Conservation (phyloP, 2,797 vertebrate species). For the Tachyglossus aculeatus region DNA sequence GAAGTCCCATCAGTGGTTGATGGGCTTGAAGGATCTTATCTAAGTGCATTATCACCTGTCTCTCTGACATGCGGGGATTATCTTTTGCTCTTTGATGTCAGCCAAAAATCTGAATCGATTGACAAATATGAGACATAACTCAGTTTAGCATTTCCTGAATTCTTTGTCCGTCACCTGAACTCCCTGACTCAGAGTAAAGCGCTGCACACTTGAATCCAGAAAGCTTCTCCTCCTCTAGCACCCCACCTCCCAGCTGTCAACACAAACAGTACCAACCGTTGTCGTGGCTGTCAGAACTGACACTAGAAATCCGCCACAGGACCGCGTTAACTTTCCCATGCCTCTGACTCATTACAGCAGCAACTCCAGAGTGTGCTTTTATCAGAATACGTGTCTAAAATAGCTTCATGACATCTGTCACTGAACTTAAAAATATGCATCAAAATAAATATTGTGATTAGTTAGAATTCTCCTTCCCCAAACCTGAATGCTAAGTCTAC, state of each 20-base stretch:
- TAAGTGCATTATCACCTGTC: constrained; percentile 22
- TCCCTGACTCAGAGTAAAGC: neutral
- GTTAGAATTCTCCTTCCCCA: constrained; percentile 21
- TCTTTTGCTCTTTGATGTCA: constrained; percentile 37
- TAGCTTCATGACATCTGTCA: constrained; percentile 49
- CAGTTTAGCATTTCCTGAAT: constrained; percentile 32
- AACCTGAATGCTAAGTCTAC: constrained; percentile 48
- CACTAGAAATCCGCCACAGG: constrained; percentile 49
- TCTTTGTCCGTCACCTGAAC: constrained; percentile 28
- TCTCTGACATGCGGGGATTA: constrained; percentile 38
- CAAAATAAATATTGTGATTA: constrained; percentile 60
- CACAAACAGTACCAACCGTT: constrained; percentile 47
- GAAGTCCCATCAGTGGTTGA: constrained; percentile 25
- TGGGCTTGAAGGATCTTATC: constrained; percentile 28
- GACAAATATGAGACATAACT: constrained; percentile 20
- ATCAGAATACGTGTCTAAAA: too few species aligned
- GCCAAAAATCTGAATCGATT: constrained; percentile 38
- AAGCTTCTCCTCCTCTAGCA: constrained; percentile 28
- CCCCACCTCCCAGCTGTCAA: constrained; percentile 60
- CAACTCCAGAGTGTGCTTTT: constrained; percentile 37
- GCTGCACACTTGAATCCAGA: constrained; percentile 35
- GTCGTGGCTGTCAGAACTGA: constrained; percentile 59
- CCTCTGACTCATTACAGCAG: constrained; percentile 36
- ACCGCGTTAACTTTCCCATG: constrained; percentile 48
- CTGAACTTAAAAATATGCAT: constrained; percentile 39